These are phyloP conservation scores for Enteromius radiatus DNA, from an alignment of 2,797 vertebrate species.

Conservation along the genomic window DNA sequence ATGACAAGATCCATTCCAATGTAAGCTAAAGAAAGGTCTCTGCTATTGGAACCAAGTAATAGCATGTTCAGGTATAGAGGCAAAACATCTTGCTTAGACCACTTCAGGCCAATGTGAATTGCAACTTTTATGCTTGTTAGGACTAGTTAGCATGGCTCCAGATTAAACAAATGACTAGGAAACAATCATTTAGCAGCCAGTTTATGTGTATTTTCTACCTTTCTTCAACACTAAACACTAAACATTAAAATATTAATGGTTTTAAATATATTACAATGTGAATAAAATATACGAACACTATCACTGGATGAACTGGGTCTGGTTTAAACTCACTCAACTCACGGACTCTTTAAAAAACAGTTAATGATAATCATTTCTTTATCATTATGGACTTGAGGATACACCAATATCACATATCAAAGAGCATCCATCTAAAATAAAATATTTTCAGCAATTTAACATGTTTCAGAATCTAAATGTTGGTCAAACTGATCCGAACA, in stretches of 20 bases:
- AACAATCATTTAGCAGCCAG: neutral
- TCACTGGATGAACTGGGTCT: neutral
- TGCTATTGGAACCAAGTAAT: slow-evolving; percentile 42
- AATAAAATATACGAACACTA: neutral
- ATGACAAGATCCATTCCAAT: slow-evolving; percentile 39
- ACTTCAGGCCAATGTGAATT: neutral
- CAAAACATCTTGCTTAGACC: neutral
- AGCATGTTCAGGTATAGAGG: slow-evolving; percentile 16
- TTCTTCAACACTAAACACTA: neutral
- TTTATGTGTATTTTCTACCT: neutral
- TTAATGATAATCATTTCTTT: neutral
- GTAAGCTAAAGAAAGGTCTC: slow-evolving; percentile 37
- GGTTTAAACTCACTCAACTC: neutral
- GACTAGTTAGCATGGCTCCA: neutral
- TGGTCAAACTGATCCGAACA: neutral
- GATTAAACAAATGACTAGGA: neutral
- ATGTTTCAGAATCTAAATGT: slow-evolving; percentile 1
- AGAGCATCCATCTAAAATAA: neutral
- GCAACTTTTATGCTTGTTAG: slow-evolving; percentile 9
- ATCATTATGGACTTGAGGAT: neutral
- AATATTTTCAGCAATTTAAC: neutral
- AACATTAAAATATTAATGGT: neutral
- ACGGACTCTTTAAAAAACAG: neutral
- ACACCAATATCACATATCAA: neutral
- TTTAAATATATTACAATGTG: neutral